These are phyloP conservation scores for Ptychadena robeensis DNA, from an alignment of 2,797 vertebrate genomes.

Conservation along the genomic window DNA sequence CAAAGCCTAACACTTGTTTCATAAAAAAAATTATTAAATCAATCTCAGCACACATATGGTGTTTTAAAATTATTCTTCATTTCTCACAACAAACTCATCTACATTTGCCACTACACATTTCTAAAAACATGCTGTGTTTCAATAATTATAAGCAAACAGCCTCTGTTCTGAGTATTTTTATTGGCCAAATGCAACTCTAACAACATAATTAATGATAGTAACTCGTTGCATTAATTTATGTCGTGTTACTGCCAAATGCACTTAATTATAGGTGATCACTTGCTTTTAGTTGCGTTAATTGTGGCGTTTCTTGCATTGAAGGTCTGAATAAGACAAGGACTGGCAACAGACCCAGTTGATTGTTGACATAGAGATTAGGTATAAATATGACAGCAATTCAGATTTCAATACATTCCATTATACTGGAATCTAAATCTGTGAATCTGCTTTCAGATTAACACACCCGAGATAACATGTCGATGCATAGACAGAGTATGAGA, in stretches of 20 bases:
- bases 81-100: neutral
- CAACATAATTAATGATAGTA: slow-evolving; percentile 28
- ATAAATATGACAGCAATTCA: slow-evolving; percentile 5
- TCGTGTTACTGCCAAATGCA: slow-evolving; percentile 16
- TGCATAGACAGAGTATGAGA: neutral
- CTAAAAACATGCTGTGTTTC: neutral
- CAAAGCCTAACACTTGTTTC: too few relatives aligned
- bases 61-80: neutral
- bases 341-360: slow-evolving; percentile 3
- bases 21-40: too few relatives aligned
- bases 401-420: slow-evolving; percentile 21
- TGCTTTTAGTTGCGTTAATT: slow-evolving; percentile 12
- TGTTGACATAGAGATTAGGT: slow-evolving; percentile 19
- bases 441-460: slow-evolving; percentile 8
- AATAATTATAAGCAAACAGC: neutral
- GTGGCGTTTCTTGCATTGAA: slow-evolving; percentile 4
- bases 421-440: neutral
- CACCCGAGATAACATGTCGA: slow-evolving; percentile 14
- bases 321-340: slow-evolving; percentile 14
- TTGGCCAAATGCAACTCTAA: slow-evolving; percentile 1
- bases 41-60: too few relatives aligned
- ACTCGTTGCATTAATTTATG: slow-evolving; percentile 13
- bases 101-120: neutral
- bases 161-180: slow-evolving; percentile 12
- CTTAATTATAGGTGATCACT: slow-evolving; percentile 24